Evolutionary conservation across 2,113 vertebrate genomes (phyloP).

Genomic region (Spea bombifrons): DNA sequence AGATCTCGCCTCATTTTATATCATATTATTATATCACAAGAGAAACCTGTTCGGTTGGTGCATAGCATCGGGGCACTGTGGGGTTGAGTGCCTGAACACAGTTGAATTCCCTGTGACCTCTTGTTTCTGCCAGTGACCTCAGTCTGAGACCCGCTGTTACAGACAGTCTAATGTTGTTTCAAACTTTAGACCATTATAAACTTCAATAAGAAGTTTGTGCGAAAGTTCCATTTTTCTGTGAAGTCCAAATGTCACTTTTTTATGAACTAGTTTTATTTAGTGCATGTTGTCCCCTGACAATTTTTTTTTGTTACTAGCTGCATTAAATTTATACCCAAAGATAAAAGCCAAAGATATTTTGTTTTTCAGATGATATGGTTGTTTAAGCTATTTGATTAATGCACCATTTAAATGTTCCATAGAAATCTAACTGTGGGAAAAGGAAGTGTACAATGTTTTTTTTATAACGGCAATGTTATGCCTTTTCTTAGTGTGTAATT

Average conservation of each 20-base stretch:
- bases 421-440: constrained; percentile 28
- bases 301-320: constrained; percentile 3
- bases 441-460: constrained; percentile 4
- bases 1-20: too few species aligned
- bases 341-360: neutral
- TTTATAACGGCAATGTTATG: neutral
- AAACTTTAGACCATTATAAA: too few species aligned
- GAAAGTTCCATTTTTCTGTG: neutral
- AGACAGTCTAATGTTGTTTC: too few species aligned
- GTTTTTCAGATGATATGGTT: constrained; percentile 33
- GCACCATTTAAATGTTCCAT: constrained; percentile 22
- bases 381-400: constrained; percentile 19
- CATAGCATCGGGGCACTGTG: too few species aligned
- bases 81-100: too few species aligned
- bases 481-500: neutral
- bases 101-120: too few species aligned
- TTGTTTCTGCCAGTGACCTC: too few species aligned
- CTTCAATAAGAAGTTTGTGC: too few species aligned
- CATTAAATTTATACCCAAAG: constrained; percentile 1
- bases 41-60: too few species aligned
- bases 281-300: constrained; percentile 3
- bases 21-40: too few species aligned
- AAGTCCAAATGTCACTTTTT: constrained; percentile 5
- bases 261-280: constrained; percentile 14
- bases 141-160: too few species aligned